These are phyloP conservation scores for Chesias legatella DNA, from an alignment of 2,888 invertebrate genomes.

Conservation along the genomic window DNA sequence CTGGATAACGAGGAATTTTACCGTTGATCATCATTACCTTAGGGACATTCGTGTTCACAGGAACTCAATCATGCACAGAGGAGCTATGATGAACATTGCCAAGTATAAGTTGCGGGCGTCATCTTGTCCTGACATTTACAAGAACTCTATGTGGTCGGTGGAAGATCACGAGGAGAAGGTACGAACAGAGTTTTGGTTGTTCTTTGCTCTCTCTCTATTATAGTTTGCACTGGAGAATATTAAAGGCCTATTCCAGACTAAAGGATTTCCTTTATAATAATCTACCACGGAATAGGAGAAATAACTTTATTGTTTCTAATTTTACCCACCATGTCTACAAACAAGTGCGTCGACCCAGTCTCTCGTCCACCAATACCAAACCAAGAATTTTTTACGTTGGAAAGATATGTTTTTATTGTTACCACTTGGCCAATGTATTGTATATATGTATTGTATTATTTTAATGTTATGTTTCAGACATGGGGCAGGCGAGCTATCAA, in stretches of 20 bases:
- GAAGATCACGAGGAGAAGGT: constrained; percentile 84
- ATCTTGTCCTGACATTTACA: constrained; percentile 95
- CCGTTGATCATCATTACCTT: constrained; percentile 83
- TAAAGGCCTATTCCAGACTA: too few species aligned
- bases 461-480: constrained; percentile 75
- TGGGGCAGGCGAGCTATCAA: constrained; percentile 86
- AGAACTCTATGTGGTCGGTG: constrained; percentile 91
- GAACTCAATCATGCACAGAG: constrained; percentile 92
- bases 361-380: too few species aligned
- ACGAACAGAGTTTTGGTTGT: constrained; percentile 1
- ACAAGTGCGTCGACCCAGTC: too few species aligned
- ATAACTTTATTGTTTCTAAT: too few species aligned
- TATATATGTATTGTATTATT: too few species aligned
- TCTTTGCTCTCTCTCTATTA: constrained; percentile 3
- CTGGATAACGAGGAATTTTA: constrained; percentile 76
- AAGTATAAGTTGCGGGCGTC: constrained; percentile 91
- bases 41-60: constrained; percentile 86
- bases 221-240: too few species aligned
- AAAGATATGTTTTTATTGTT: too few species aligned
- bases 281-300: too few species aligned
- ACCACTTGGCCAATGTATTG: too few species aligned
- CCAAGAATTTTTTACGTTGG: too few species aligned
- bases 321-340: too few species aligned
- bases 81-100: constrained; percentile 91
- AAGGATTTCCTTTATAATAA: too few species aligned